Evolutionary conservation across 2,888 invertebrate species (phyloP).

Genomic region (Chamaedrilus cognettii): DNA sequence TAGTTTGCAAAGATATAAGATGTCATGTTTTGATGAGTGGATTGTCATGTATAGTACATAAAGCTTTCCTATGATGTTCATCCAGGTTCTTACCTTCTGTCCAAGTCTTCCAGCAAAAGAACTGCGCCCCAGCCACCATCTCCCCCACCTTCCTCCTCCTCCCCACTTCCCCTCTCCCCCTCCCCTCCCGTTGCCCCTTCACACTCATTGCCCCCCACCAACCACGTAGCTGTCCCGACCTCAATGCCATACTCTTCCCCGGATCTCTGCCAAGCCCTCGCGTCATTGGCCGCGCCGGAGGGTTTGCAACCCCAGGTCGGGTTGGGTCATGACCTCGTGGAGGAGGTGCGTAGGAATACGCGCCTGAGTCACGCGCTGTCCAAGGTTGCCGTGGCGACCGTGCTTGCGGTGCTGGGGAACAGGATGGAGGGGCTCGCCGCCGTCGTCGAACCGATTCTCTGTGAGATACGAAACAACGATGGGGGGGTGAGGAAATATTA

Average conservation of each 20-base stretch:
- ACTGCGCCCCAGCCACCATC: background rate
- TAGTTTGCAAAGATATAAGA: too few relatives aligned
- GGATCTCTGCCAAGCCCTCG: too few relatives aligned
- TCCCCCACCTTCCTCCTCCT: background rate
- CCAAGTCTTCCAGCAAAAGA: slow-evolving; percentile 1
- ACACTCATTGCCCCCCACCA: background rate
- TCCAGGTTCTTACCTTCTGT: slow-evolving; percentile 7
- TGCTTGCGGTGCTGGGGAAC: slow-evolving; percentile 40
- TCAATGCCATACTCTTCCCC: too few relatives aligned
- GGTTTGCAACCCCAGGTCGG: slow-evolving; percentile 6
- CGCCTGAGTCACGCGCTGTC: slow-evolving; percentile 49
- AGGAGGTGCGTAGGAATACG: slow-evolving; percentile 47
- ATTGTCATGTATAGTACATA: background rate
- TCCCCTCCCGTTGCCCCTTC: background rate
- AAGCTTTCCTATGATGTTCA: background rate
- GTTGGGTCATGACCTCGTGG: slow-evolving; percentile 45
- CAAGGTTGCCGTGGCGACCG: slow-evolving; percentile 47
- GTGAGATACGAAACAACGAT: background rate
- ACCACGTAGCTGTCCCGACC: background rate
- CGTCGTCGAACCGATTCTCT: slow-evolving; percentile 22
- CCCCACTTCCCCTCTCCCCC: too few relatives aligned
- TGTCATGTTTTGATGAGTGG: too few relatives aligned
- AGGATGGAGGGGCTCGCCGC: slow-evolving; percentile 17
- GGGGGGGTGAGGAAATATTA: background rate
- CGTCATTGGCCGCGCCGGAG: background rate